Percentiles rank a stretch among this genome's conserved stretches.
Evolutionary conservation across 1,140 invertebrate genomes (phyloP).

Genomic region (Andrena cerasifolii): DNA sequence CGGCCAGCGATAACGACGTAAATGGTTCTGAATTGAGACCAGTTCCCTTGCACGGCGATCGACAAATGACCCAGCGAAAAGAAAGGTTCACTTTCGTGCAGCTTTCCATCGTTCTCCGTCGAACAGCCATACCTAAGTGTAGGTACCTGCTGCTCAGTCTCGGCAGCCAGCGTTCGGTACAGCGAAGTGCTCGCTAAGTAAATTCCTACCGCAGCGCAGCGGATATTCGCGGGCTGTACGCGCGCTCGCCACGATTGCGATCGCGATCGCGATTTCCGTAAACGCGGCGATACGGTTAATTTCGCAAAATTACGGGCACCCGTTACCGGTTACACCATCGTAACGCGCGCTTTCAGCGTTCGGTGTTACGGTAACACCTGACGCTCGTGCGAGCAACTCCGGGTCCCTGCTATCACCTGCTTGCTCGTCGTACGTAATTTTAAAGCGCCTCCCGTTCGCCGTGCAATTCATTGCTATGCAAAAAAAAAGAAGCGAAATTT

Average conservation of each 20-base stretch:
- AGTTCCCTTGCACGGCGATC: conserved; percentile 25
- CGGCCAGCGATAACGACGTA: conserved; percentile 67
- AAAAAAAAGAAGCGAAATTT: neutral
- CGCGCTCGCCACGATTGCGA: too few relatives aligned
- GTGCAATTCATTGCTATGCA: neutral
- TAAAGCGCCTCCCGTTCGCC: conserved; percentile 38
- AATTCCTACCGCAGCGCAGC: too few relatives aligned
- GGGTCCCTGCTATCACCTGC: conserved; percentile 26
- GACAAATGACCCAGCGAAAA: conserved; percentile 58
- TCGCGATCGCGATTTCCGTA: neutral
- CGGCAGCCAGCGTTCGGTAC: too few relatives aligned
- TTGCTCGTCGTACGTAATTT: neutral
- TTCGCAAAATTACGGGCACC: neutral
- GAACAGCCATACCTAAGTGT: too few relatives aligned
- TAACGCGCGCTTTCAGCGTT: neutral
- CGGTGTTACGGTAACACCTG: conserved; percentile 12
- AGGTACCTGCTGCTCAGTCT: too few relatives aligned
- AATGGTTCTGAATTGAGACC: conserved; percentile 74
- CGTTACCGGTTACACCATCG: neutral
- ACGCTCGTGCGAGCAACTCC: neutral
- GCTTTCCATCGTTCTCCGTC: too few relatives aligned
- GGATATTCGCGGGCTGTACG: too few relatives aligned
- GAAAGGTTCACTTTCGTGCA: too few relatives aligned
- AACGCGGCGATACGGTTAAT: neutral
- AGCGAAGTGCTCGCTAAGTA: too few relatives aligned